A percentile compares a stretch with the other conserved stretches of the same genome.
Evolutionary conservation across 2,797 vertebrate genomes (phyloP).

Genomic region (Sebastes ruberrimus): DNA sequence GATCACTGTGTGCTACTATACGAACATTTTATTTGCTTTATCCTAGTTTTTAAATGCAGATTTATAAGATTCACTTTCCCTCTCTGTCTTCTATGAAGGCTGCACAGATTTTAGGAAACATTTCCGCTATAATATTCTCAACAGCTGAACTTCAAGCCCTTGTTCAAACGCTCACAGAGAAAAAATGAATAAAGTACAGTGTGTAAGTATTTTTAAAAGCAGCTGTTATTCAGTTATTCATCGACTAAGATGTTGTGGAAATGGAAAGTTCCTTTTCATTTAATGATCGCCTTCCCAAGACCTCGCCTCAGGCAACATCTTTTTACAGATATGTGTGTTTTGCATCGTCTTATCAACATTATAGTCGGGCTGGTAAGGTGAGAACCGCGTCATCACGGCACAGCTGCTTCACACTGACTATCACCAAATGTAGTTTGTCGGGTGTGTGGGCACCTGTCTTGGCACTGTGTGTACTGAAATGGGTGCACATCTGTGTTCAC

Average conservation of each 20-base stretch:
- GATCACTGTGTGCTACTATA: background rate
- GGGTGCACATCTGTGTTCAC: conserved; percentile 31
- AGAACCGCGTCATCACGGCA: background rate
- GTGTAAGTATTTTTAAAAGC: background rate
- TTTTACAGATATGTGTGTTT: background rate
- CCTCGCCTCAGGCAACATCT: background rate
- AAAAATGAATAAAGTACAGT: background rate
- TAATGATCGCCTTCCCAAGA: background rate
- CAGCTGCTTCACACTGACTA: conserved; percentile 26
- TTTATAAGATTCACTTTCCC: background rate
- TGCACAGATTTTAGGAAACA: background rate
- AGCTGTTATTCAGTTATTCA: background rate
- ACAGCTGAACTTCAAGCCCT: background rate
- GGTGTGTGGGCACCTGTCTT: conserved; percentile 7
- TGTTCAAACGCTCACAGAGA: too few relatives aligned
- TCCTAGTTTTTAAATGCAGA: background rate
- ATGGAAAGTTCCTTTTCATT: background rate
- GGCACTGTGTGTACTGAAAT: conserved; percentile 7
- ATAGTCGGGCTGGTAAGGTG: background rate
- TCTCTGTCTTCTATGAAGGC: background rate
- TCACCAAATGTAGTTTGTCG: conserved; percentile 5
- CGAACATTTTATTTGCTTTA: background rate
- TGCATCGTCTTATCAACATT: background rate
- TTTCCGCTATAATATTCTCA: background rate
- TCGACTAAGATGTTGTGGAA: background rate